phyloP scores from a whole-genome alignment of 2,797 vertebrate genomes.

The Natrix natrix region DNA sequence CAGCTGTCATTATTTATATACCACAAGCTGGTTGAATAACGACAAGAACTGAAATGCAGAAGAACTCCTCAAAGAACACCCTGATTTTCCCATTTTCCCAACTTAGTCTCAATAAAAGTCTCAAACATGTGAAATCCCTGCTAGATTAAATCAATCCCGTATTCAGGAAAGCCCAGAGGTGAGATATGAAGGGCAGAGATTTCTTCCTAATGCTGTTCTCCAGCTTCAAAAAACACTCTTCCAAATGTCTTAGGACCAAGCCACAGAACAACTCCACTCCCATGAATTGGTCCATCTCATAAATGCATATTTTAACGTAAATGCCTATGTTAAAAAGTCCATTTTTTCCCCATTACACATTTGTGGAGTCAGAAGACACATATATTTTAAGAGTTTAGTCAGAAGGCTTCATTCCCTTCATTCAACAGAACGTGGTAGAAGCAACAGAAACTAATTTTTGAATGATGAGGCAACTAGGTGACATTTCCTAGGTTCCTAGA shows the following conservation, averaged over 20 bases:
- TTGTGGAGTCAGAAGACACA: neutral
- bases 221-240: neutral
- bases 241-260: too few relatives aligned
- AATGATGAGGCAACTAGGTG: neutral
- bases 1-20: conserved; percentile 35
- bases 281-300: neutral
- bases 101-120: neutral
- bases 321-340: too few relatives aligned
- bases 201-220: neutral
- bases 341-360: neutral
- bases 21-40: conserved; percentile 38
- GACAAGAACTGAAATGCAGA: conserved; percentile 18
- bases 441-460: neutral
- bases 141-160: conserved; percentile 1
- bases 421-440: neutral
- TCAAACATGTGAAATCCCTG: neutral
- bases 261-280: neutral
- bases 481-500: neutral
- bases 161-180: neutral
- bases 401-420: neutral
- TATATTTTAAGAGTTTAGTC: neutral
- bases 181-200: neutral
- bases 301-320: neutral
- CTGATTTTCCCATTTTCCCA: conserved; percentile 23
- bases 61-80: conserved; percentile 34